Percentiles rank a stretch among this genome's conserved stretches.
phyloP scores from a whole-genome alignment of 2,113 vertebrate species.

The Silurus glanis region DNA sequence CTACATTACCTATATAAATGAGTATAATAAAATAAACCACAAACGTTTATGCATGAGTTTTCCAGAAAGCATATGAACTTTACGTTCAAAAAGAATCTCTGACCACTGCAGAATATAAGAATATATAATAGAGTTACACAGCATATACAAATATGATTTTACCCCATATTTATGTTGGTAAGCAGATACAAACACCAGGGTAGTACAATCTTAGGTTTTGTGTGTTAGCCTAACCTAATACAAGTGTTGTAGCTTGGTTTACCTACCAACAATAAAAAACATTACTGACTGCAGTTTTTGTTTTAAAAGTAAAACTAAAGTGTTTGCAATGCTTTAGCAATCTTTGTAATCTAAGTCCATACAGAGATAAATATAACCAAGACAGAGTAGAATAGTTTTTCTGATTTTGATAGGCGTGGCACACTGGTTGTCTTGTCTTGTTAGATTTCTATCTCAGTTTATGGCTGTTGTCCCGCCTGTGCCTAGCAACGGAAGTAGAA shows the following conservation, averaged over 20 bases:
- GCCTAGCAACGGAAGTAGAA: slow-evolving; percentile 19
- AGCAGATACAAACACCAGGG: background rate
- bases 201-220: background rate
- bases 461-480: background rate
- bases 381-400: background rate
- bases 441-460: background rate
- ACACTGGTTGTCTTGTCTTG: background rate
- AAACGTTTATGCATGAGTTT: background rate
- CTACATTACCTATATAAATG: background rate
- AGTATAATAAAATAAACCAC: background rate
- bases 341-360: background rate
- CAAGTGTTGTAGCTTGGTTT: background rate
- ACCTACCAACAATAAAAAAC: background rate
- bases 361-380: background rate
- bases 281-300: background rate
- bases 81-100: background rate
- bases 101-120: background rate
- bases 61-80: background rate
- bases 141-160: background rate
- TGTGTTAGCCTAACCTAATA: background rate
- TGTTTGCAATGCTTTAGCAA: slow-evolving; percentile 11
- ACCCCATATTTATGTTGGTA: background rate
- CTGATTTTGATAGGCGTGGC: background rate
- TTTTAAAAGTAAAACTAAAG: background rate
- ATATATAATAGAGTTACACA: background rate